A percentile compares a stretch with the other conserved stretches of the same genome.
These are phyloP conservation scores for Trididemnum nubilum DNA, from an alignment of 23 tunicate species.

Conservation along the genomic window DNA sequence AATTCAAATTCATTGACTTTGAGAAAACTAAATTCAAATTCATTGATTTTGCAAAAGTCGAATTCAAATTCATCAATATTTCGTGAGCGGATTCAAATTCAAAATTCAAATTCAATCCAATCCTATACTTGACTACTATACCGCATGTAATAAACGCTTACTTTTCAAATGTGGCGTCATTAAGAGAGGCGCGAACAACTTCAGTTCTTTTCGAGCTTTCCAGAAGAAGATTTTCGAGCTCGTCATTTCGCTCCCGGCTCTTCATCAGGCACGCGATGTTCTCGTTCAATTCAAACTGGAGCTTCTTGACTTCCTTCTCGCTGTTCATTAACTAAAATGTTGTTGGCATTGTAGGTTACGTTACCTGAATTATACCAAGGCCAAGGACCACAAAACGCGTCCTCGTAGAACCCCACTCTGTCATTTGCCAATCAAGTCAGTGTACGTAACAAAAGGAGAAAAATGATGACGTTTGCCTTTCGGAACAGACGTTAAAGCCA, in stretches of 20 bases:
- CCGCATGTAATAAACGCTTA: not conserved
- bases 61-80: no score
- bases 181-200: conserved; percentile 9
- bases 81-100: not conserved
- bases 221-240: conserved; percentile 36
- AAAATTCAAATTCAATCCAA: no score
- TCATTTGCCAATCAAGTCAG: no score
- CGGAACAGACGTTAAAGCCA: no score
- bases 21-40: no score
- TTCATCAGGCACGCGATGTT: conserved; percentile 64
- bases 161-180: conserved; percentile 30
- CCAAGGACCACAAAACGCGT: no score
- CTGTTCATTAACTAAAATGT: conserved; percentile 61
- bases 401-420: no score
- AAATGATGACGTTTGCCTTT: no score
- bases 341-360: not conserved
- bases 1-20: no score
- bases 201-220: conserved; percentile 21
- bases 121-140: no score
- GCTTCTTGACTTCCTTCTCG: conserved; percentile 60
- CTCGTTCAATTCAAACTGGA: conserved; percentile 49
- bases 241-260: conserved; percentile 63
- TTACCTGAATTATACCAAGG: not conserved
- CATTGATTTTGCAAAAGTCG: no score
- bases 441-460: no score